Conservation (phyloP, 2,113 vertebrate species). For the Progne subis region DNA sequence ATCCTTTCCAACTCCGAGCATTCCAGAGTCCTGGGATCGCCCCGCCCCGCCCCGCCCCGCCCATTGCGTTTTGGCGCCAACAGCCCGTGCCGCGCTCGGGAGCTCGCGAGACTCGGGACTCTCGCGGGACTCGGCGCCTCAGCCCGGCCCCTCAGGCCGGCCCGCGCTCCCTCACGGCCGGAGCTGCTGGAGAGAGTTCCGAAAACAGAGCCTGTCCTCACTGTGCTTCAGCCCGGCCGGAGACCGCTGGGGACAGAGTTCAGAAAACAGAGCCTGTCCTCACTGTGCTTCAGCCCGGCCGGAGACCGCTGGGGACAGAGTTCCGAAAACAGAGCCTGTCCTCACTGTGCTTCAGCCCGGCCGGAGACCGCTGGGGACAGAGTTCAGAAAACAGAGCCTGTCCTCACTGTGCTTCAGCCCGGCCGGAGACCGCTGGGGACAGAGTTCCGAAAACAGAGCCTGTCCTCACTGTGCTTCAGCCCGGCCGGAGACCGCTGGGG, state of each 20-base stretch:
- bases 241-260: too few species aligned
- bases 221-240: too few species aligned
- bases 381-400: too few species aligned
- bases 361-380: not conserved
- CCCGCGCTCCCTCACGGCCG: not conserved
- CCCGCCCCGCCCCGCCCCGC: not conserved
- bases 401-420: not conserved
- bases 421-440: not conserved
- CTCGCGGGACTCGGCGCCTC: not conserved
- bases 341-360: not conserved
- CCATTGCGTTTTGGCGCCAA: not conserved
- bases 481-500: not conserved
- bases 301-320: too few species aligned
- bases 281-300: too few species aligned
- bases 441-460: accelerated
- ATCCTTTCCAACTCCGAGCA: too few species aligned
- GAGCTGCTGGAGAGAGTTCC: not conserved
- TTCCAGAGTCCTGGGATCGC: accelerated
- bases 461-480: not conserved
- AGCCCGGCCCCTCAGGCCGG: not conserved
- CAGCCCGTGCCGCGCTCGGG: accelerated
- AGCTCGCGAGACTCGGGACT: not conserved
- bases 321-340: too few species aligned
- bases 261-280: too few species aligned
- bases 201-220: accelerated